Base-by-base conservation (phyloP, 2,113 vertebrate genomes). In the Kryptolebias marmoratus region DNA sequence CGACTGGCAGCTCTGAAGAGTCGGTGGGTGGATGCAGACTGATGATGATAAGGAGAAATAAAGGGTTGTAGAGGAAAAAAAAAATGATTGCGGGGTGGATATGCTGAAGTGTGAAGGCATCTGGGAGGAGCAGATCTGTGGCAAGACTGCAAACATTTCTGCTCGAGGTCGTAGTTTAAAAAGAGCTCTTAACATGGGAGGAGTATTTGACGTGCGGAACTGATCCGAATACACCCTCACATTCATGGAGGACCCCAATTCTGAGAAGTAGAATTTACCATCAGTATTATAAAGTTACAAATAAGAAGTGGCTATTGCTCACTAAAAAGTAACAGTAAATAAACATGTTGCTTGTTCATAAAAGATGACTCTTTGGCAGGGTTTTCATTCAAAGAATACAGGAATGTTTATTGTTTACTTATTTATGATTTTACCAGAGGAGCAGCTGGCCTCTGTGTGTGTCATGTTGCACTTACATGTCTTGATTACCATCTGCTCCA, bases 11-110 rank as follows among this genome's bases (percentile, higher is more conserved):
- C 60, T 64, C 64, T 80, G 60, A 56, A 67, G 77, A 45, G 76
- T 56, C 4, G 3, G 83, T 78, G 74, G 81, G 83, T 69, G 73
- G 79, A 77, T 36, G 57, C 60, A 71, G 79, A 72, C 81, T 54
- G 67, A 80, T 50, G 71, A 36, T 11, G 71, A 42, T 22, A 57
- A 74, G 53, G 61, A 75, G 67, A 63, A 63, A 73, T 47, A 65
- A 69, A 78, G 58, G 18, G 45, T 49, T 60, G 44, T 14, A 67
- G 73, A 82, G 70, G 57, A 57, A 73, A 31, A 15, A 18, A 71
- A 65, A 64, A 39, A 53, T 76, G 68, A 83, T 81, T 77, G 79
- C 62, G 22, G 57, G 64, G 55, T 32, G 74, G 67, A 64, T 66
- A 36, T 75, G 36, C 64, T 84, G 64, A 82, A 82, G 74, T 73